Base-by-base conservation (phyloP, 2,113 vertebrate genomes). In the Centropristis striata region DNA sequence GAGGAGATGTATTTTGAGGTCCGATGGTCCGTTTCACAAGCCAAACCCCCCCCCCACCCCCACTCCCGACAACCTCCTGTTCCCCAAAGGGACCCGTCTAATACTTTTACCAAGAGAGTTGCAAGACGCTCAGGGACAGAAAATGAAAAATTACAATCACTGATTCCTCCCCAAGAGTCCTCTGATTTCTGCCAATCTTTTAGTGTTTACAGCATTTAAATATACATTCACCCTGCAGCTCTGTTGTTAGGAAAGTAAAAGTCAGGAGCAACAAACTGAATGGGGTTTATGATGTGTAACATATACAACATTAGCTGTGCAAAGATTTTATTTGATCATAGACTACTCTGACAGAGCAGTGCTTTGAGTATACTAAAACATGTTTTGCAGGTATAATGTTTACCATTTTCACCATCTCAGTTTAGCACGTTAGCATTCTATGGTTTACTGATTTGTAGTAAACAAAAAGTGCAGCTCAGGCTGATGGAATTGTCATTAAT, bases 21-120 rank as follows among this genome's bases (percentile, higher is more conserved):
- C 71, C 18, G 49, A 72, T 1, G 37, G 79, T 88, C 84, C 25
- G 42, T 83, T 83, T 81, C 81, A 81, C 50, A 46, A 46, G 16
- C 21, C 14, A 16, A 25, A 44, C 61, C 12, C 1, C 57, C 37
- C 18, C 4, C 41, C 5, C 18, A 36, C 47, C 32, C 8, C 5
- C n/a, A 7, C 10, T 14, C 23, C 27, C 13, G 21, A 18, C 51
- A 32, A 8, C 21, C 57, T 32, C 51, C 2, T 3, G 5, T 8
- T 25, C 46, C 21, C 27, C 13, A 2, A 10, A 53, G 20, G 8
- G 46, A 70, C 53, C 46, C 15, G 4, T 21, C 42, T 72, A 59
- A 80, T 53, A 69, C 78, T 71, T 55, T 32, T 5, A 71, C 71
- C 6, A n/a, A 27, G 46, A 79, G 36, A 70, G 47, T 39, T 1